Evolutionary conservation across 2,888 invertebrate genomes (phyloP), one percentile per base, ranked within the genome.

Genomic region (Ochropacha duplaris): DNA sequence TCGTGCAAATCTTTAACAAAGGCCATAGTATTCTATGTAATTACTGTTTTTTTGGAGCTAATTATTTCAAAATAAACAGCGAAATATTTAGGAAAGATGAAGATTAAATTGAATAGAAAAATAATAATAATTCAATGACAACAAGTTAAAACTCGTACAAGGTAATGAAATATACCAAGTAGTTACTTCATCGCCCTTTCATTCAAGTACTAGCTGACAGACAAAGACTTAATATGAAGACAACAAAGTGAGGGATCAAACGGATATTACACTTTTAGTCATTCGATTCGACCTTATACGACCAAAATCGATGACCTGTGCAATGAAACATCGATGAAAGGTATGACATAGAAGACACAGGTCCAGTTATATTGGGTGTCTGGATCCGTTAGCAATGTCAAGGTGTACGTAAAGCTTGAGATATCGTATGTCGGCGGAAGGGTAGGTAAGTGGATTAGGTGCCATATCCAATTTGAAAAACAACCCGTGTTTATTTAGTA

Each of bases 181-280:
- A 12, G 52, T 31, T 31, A 49, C 36, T 44, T 57, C 44, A 58
- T 58, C 69, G 57, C 58, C 56, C 55, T 61, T 56, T 52, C 31
- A 62, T 50, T 36, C 54, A 57, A 52, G 19, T 28, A 44, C 28
- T 12, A 3, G 24, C 44, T 19, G 44, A 39, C 34, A 16, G 16
- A 49, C 52, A 16, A 54, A 54, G 44, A 44, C 19, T 44, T 55
- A 65, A 56, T 51, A 51, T 54, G 77, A 81, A 76, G 67, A 71
- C 76, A 69, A 69, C 66, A 61, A 79, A 75, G 72, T 76, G 69
- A 57, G 57, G 69, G 71, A 74, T 76, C 67, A 74, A 78, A 71
- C 68, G 71, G 74, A 74, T 71, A 71, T 75, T 62, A 69, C 68
- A 68, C 69, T 66, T 59, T 58, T 59, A 65, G 74, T 70, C 65